These are phyloP conservation scores for Sicus ferrugineus DNA, from an alignment of 2,888 invertebrate genomes.

Conservation along the genomic window DNA sequence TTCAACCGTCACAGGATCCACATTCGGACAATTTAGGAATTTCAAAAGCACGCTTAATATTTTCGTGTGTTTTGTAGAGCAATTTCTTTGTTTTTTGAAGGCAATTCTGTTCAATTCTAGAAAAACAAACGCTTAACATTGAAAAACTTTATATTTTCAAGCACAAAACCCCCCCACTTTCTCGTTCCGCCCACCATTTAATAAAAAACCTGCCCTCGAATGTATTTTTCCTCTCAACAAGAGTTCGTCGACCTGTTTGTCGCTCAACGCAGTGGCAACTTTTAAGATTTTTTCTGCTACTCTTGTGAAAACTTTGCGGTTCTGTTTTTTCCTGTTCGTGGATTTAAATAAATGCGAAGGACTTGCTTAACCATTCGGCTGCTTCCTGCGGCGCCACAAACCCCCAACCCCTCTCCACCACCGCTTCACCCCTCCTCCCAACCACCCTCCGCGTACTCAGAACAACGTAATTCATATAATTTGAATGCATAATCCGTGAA, in stretches of 20 bases:
- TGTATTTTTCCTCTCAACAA: background rate
- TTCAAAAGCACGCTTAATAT: too few relatives aligned
- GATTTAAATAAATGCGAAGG: conserved; percentile 6
- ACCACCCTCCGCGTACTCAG: conserved; percentile 24
- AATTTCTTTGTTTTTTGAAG: too few relatives aligned
- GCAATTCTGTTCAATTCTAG: background rate
- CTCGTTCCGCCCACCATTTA: background rate
- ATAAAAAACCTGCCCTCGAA: background rate
- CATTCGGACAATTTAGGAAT: too few relatives aligned
- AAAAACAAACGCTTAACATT: background rate
- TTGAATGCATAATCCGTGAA: conserved; percentile 38
- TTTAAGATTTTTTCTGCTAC: conserved; percentile 1
- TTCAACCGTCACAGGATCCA: too few relatives aligned
- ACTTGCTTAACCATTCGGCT: background rate
- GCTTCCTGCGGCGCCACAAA: background rate
- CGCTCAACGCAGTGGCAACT: conserved; percentile 1
- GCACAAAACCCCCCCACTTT: background rate
- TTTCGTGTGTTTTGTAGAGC: too few relatives aligned
- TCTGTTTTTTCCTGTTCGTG: background rate
- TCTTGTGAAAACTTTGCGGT: conserved; percentile 6
- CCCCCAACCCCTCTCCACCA: background rate
- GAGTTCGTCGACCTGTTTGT: conserved; percentile 19
- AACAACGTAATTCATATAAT: conserved; percentile 38
- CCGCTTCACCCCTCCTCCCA: background rate
- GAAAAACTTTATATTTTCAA: background rate